Evolutionary conservation across 2,888 invertebrate species (phyloP).

Genomic region (Abrostola tripartita): DNA sequence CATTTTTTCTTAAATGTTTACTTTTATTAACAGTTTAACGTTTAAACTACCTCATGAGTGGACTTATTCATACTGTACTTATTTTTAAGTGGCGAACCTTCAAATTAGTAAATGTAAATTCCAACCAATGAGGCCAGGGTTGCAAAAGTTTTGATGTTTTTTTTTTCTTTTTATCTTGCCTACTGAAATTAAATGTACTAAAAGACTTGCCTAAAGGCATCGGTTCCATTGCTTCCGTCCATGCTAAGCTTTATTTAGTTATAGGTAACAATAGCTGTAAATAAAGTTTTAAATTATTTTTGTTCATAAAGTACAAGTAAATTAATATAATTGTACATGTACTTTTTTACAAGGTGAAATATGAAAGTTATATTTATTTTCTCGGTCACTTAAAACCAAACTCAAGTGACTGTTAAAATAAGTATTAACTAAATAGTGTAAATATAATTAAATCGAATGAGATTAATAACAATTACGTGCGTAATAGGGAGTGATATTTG

Average conservation of each 20-base stretch:
- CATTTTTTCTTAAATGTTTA: slow-evolving; percentile 9
- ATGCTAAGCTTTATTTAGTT: slow-evolving; percentile 78
- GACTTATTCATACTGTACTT: slow-evolving; percentile 54
- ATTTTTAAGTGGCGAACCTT: slow-evolving; percentile 28
- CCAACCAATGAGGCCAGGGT: slow-evolving; percentile 24
- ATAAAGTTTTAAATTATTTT: slow-evolving; percentile 62
- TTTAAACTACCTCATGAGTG: slow-evolving; percentile 76
- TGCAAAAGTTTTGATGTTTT: background rate
- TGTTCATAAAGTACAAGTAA: slow-evolving; percentile 52
- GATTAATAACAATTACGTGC: slow-evolving; percentile 49
- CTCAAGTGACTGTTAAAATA: slow-evolving; percentile 44
- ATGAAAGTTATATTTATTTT: slow-evolving; percentile 20
- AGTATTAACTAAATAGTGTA: slow-evolving; percentile 52
- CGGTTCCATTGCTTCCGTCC: slow-evolving; percentile 69
- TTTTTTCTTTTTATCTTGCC: slow-evolving; percentile 32
- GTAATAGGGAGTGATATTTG: slow-evolving; percentile 38
- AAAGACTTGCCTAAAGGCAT: slow-evolving; percentile 49
- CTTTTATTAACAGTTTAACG: slow-evolving; percentile 45
- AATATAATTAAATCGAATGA: slow-evolving; percentile 53
- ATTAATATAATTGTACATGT: slow-evolving; percentile 27
- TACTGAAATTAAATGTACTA: slow-evolving; percentile 42
- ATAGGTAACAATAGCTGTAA: slow-evolving; percentile 67
- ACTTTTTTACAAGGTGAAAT: slow-evolving; percentile 32
- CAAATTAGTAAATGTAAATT: slow-evolving; percentile 22
- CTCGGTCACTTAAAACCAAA: slow-evolving; percentile 29